Evolutionary conservation across 2,888 invertebrate species (phyloP).

Genomic region (Dryadula phaetusa): DNA sequence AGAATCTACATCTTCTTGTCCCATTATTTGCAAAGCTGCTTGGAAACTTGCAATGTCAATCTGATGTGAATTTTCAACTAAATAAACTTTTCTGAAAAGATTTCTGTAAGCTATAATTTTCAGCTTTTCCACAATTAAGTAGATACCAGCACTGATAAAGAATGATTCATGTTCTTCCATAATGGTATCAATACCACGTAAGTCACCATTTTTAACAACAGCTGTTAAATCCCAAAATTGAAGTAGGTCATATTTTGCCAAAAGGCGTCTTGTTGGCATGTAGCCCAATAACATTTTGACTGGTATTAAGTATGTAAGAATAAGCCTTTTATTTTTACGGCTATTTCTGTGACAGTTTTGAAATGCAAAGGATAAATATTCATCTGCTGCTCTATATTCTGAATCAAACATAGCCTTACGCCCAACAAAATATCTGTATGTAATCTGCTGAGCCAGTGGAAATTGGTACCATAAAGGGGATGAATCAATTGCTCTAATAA

Average conservation of each 20-base stretch:
- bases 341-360: constrained; percentile 93
- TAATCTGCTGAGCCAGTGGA: constrained; percentile 96
- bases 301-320: constrained; percentile 97
- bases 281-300: constrained; percentile 98
- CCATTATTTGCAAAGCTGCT: constrained; percentile 91
- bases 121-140: constrained; percentile 97
- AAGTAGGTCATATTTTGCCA: constrained; percentile 94
- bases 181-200: constrained; percentile 91
- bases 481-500: constrained; percentile 98
- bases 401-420: constrained; percentile 99
- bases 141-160: constrained; percentile 98
- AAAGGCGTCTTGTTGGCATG: constrained; percentile 92
- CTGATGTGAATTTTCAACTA: constrained; percentile 91
- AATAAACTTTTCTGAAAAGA: constrained; percentile 95
- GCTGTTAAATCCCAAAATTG: constrained; percentile 95
- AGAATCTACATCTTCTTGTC: constrained; percentile 93
- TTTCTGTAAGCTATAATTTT: constrained; percentile 98
- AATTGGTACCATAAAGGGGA: constrained; percentile 95
- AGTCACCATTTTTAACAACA: constrained; percentile 95
- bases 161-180: constrained; percentile 95
- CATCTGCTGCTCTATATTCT: constrained; percentile 96
- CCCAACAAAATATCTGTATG: constrained; percentile 98
- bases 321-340: constrained; percentile 94
- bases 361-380: constrained; percentile 96
- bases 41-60: constrained; percentile 94